These are phyloP conservation scores for Decapterus maruadsi DNA, from an alignment of 2,797 vertebrate genomes.

Conservation along the genomic window DNA sequence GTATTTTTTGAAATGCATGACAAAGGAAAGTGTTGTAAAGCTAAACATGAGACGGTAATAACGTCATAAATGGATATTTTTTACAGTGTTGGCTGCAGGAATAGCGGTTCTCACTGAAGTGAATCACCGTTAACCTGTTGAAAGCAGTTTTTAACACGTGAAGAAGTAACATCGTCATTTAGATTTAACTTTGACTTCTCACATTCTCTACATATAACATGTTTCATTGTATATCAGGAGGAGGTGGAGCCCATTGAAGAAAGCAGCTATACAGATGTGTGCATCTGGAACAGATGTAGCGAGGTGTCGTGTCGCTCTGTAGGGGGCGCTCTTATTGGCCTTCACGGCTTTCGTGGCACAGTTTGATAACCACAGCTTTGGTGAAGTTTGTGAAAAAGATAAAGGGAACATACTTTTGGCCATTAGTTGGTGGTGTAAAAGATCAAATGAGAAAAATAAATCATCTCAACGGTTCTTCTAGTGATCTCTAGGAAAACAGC, in stretches of 20 bases:
- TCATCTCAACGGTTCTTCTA: neutral
- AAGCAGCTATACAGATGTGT: slow-evolving; percentile 80
- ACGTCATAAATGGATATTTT: neutral
- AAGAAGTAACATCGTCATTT: neutral
- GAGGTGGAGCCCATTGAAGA: slow-evolving; percentile 63
- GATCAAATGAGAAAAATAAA: neutral
- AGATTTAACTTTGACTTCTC: neutral
- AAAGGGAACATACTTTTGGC: neutral
- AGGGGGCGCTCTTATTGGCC: slow-evolving; percentile 72
- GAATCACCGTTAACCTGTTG: neutral
- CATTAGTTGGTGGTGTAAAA: neutral
- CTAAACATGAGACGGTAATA: neutral
- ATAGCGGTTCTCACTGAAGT: slow-evolving; percentile 27
- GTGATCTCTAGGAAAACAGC: slow-evolving; percentile 20
- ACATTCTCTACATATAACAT: slow-evolving; percentile 35
- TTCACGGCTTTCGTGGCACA: slow-evolving; percentile 64
- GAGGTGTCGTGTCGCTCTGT: slow-evolving; percentile 17
- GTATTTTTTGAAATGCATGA: no score
- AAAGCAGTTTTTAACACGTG: neutral
- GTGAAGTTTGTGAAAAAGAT: neutral
- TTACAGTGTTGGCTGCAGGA: slow-evolving; percentile 9
- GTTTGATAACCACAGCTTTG: slow-evolving; percentile 20
- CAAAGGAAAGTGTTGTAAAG: neutral
- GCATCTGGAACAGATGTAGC: slow-evolving; percentile 75
- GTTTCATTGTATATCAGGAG: slow-evolving; percentile 45